Evolutionary conservation across 2,888 invertebrate genomes (phyloP).

Genomic region (Athrips mouffetella): DNA sequence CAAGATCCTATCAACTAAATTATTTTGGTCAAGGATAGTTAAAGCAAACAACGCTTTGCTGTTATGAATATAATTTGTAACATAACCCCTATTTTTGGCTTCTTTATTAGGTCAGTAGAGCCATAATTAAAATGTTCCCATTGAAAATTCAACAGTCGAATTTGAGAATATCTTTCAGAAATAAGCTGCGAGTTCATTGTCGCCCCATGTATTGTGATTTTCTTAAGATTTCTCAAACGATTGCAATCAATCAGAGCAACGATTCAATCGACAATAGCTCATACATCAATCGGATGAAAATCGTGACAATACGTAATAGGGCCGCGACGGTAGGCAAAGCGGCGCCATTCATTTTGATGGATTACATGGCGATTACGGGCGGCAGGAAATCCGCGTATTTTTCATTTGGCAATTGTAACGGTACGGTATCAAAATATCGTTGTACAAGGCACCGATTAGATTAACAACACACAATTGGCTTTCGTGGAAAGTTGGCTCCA

Average conservation of each 20-base stretch:
- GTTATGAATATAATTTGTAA: conserved; percentile 48
- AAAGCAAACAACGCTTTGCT: conserved; percentile 51
- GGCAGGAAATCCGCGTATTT: conserved; percentile 74
- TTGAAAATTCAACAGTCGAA: background rate
- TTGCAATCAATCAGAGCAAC: conserved; percentile 44
- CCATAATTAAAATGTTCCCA: conserved; percentile 8
- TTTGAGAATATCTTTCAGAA: background rate
- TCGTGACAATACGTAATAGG: conserved; percentile 65
- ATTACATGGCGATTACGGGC: conserved; percentile 67
- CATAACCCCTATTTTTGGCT: conserved; percentile 32
- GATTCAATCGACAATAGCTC: conserved; percentile 40
- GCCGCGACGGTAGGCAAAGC: conserved; percentile 42
- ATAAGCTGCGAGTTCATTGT: background rate
- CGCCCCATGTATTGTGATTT: background rate
- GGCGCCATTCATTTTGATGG: conserved; percentile 64
- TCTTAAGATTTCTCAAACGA: conserved; percentile 15
- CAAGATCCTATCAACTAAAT: conserved; percentile 67
- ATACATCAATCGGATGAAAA: conserved; percentile 53
- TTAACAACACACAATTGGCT: conserved; percentile 70
- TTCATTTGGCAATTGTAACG: conserved; percentile 73
- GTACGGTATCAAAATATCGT: conserved; percentile 64
- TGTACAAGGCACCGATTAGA: conserved; percentile 59
- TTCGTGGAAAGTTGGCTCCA: conserved; percentile 65
- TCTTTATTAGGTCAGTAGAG: conserved; percentile 26
- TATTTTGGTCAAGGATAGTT: conserved; percentile 71